phyloP scores from a whole-genome alignment of 2,797 vertebrate genomes.

The Gallinago solitaria region DNA sequence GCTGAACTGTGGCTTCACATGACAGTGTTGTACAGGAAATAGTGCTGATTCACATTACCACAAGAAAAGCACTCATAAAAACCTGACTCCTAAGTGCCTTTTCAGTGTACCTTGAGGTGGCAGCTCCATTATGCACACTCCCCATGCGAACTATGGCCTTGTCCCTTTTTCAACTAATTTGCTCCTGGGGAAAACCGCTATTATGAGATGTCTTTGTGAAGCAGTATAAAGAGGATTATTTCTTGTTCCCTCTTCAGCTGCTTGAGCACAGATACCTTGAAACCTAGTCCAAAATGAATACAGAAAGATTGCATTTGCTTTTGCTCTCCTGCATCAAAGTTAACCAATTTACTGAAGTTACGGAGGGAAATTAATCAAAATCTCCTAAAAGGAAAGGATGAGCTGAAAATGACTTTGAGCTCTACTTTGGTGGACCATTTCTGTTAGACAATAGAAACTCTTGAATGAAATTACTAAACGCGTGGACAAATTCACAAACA shows the following conservation, averaged over 20 bases:
- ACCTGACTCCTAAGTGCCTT: neutral
- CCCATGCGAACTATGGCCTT: neutral
- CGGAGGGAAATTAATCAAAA: neutral
- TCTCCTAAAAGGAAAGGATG: neutral
- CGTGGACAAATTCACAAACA: neutral
- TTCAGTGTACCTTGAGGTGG: neutral
- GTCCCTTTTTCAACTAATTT: neutral
- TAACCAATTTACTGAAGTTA: neutral
- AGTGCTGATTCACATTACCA: neutral
- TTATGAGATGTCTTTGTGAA: neutral
- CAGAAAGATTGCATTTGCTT: neutral
- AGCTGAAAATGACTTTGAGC: neutral
- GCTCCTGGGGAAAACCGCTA: neutral
- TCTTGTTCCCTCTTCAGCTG: neutral
- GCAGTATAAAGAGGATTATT: neutral
- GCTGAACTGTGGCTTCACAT: neutral
- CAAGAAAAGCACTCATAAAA: neutral
- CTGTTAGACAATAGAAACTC: neutral
- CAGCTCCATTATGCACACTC: neutral
- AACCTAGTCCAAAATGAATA: neutral
- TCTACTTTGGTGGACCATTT: neutral
- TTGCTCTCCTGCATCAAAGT: neutral
- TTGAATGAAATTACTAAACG: neutral
- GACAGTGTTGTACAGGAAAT: neutral
- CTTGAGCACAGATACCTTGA: neutral